phyloP scores from a whole-genome alignment of 2,113 vertebrate species.

The Tauraco erythrolophus region DNA sequence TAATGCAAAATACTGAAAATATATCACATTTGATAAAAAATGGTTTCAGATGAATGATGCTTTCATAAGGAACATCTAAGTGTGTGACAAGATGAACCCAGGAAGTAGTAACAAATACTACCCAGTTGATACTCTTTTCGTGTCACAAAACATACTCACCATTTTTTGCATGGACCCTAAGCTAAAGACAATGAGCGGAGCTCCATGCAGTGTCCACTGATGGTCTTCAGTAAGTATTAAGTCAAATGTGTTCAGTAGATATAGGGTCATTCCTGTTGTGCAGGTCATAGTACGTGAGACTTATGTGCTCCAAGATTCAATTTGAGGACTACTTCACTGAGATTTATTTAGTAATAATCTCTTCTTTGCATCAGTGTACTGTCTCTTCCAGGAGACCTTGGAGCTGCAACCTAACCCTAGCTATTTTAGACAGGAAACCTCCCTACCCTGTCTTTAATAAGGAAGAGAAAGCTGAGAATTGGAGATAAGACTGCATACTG shows the following conservation, averaged over 20 bases:
- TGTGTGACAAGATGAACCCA: not conserved
- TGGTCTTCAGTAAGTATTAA: not conserved
- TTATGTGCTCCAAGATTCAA: not conserved
- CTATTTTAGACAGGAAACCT: not conserved
- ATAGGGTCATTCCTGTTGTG: not conserved
- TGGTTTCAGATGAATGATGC: not conserved
- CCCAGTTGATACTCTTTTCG: not conserved
- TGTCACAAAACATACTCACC: not conserved
- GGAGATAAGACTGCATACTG: not conserved
- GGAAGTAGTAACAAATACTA: not conserved
- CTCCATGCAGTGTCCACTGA: not conserved
- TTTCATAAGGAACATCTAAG: not conserved
- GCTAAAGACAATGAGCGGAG: not conserved
- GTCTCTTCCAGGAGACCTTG: not conserved
- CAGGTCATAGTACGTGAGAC: fast-evolving
- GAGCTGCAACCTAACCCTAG: not conserved
- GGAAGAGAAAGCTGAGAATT: not conserved
- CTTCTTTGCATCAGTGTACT: not conserved
- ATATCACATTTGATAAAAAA: not conserved
- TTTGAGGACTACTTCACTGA: not conserved
- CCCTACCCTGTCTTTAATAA: not conserved
- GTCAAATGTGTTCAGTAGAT: not conserved
- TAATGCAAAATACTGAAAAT: not conserved
- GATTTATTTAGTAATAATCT: not conserved
- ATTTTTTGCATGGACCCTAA: not conserved